Base-by-base conservation (phyloP, 2,888 invertebrate genomes). In the Tenthredo notha region DNA sequence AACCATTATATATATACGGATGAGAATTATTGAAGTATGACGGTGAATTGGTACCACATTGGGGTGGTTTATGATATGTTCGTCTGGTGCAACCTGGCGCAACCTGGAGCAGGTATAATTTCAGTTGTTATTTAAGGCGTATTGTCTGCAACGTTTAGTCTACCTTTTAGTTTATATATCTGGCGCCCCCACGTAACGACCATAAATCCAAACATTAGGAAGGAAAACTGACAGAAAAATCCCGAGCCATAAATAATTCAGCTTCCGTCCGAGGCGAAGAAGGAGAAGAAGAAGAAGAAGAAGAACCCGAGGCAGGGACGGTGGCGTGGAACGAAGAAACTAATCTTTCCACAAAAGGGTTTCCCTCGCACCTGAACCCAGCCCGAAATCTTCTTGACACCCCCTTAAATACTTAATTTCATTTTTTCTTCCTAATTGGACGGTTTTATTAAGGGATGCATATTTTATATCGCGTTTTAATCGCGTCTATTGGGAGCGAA, bases 401-500 rank as follows among this genome's bases (percentile, higher is more conserved):
- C 89, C 90, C 90, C 89, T 61, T 92, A 91, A 92, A 92, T 92
- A 92, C 92, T 91, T 93, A 92, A 93, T 93, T 92, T 91, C 92
- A 93, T 93, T 92, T 89, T 91, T 90, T 88, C 10, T 67, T 90
- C 88, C 88, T 93, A 93, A 93, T 93, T 93, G 93, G 92, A 92
- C 92, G 91, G 91, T 92, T 93, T 93, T 92, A 93, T 92, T 92
- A 93, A 92, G 92, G 91, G 91, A 92, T 93, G 92, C 93, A 93
- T 93, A 93, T 93, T 93, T 93, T 92, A 93, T 91, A 92, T 92
- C 92, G 91, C 90, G 90, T 91, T 93, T 93, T 93, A 92, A 93
- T 93, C 92, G 93, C 89, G 91, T 92, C 92, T 91, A 92, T 92
- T 90, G 92, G 91, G 92, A 92, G 90, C 89, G 88, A 85, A 74